phyloP scores from a whole-genome alignment of 2,888 invertebrate species.

The Rhodophaea formosa region DNA sequence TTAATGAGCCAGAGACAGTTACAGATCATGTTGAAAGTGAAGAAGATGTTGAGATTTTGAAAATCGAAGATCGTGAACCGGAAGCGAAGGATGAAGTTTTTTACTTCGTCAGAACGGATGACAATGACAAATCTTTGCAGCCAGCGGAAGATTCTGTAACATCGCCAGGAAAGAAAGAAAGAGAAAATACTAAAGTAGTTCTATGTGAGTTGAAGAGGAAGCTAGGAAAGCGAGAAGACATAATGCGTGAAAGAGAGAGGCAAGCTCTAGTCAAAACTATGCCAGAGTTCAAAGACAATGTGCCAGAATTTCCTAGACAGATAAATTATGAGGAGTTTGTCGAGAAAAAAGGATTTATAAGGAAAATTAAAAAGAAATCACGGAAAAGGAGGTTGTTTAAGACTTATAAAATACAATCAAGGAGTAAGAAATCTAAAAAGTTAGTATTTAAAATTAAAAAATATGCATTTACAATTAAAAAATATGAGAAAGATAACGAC shows the following conservation, averaged over 20 bases:
- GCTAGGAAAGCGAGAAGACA: constrained; percentile 69
- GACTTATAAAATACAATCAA: constrained; percentile 37
- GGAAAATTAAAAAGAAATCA: constrained; percentile 42
- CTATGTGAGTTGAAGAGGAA: constrained; percentile 66
- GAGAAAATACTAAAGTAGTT: constrained; percentile 62
- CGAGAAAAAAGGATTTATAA: constrained; percentile 55
- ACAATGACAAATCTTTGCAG: constrained; percentile 42
- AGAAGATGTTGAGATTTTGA: constrained; percentile 44
- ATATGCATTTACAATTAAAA: constrained; percentile 38
- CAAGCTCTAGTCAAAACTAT: constrained; percentile 72
- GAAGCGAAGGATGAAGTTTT: constrained; percentile 72
- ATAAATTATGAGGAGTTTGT: constrained; percentile 54
- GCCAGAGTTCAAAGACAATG: constrained; percentile 57
- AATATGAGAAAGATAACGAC: constrained; percentile 45
- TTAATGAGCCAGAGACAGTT: constrained; percentile 32
- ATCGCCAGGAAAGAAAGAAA: constrained; percentile 65
- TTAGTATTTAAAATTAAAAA: constrained; percentile 39
- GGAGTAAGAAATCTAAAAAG: constrained; percentile 33
- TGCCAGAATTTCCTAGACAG: constrained; percentile 73
- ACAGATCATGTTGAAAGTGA: constrained; percentile 36
- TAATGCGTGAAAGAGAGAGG: constrained; percentile 73
- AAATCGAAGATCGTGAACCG: constrained; percentile 60
- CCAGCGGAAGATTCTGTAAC: constrained; percentile 55
- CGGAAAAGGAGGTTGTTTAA: constrained; percentile 37
- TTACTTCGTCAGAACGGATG: constrained; percentile 69